Percentiles rank a stretch among this genome's conserved stretches.
phyloP scores from a whole-genome alignment of 2,113 vertebrate species.

The Chitala chitala region DNA sequence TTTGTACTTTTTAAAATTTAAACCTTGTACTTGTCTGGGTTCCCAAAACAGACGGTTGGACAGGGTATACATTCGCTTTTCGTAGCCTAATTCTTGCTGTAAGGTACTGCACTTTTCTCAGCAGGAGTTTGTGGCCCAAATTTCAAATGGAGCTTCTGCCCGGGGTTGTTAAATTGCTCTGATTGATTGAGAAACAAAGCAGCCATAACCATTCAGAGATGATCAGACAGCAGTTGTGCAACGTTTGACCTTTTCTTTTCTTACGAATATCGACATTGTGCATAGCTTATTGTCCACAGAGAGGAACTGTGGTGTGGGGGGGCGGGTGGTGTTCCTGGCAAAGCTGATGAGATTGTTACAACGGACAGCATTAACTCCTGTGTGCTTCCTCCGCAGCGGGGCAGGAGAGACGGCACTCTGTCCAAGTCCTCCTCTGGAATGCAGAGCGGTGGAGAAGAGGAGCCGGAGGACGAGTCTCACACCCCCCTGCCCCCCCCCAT shows the following conservation, averaged over 20 bases:
- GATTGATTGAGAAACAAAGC: neutral
- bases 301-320: slow-evolving; percentile 1
- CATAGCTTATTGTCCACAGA: neutral
- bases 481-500: slow-evolving; percentile 92
- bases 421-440: slow-evolving; percentile 63
- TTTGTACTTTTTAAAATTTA: no score
- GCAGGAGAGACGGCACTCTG: slow-evolving; percentile 65
- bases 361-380: neutral
- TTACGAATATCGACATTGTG: neutral
- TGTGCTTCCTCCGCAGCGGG: slow-evolving; percentile 68
- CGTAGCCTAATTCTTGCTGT: no score
- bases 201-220: neutral
- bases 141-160: neutral
- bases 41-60: no score
- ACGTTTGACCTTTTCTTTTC: neutral
- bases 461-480: slow-evolving; percentile 89
- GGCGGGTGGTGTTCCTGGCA: neutral
- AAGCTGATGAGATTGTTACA: neutral
- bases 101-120: neutral
- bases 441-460: slow-evolving; percentile 90
- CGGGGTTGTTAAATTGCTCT: neutral
- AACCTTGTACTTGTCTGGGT: neutral
- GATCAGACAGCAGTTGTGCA: neutral
- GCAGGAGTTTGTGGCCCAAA: neutral
- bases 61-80: neutral